Evolutionary conservation across 92 coral and sea anemone genomes (phyloP).

Genomic region (Anthopleura xanthogrammica): DNA sequence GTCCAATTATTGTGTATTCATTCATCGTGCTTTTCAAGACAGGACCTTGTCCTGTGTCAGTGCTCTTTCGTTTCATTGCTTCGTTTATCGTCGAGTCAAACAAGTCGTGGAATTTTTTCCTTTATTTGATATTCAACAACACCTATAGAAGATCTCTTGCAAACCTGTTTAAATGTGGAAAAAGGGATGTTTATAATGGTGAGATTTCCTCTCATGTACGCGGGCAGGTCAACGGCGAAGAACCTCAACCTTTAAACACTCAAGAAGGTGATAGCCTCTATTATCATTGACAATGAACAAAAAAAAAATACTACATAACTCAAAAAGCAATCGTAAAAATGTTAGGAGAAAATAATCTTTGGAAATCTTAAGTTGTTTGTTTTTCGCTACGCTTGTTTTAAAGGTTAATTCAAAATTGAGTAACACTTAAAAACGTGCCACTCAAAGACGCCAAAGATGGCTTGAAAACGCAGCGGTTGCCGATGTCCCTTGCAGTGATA

Average conservation of each 20-base stretch:
- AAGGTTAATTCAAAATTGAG: not conserved
- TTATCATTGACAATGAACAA: not conserved
- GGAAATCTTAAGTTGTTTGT: not conserved
- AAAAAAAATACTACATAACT: not conserved
- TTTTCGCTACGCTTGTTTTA: not conserved
- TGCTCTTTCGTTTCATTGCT: slow-evolving; percentile 26
- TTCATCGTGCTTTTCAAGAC: slow-evolving; percentile 5
- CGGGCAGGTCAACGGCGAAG: not conserved
- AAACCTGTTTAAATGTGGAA: slow-evolving; percentile 10
- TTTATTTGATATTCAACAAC: slow-evolving; percentile 25
- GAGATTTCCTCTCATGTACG: slow-evolving; percentile 12
- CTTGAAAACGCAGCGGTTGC: not conserved
- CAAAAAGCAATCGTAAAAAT: no score
- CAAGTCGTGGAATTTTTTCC: slow-evolving; percentile 31
- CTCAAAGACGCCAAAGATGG: not conserved
- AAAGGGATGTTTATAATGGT: slow-evolving; percentile 5
- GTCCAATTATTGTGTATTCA: slow-evolving; percentile 19
- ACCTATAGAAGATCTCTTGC: slow-evolving; percentile 18
- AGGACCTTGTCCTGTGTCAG: not conserved
- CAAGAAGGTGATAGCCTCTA: not conserved
- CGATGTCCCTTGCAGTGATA: not conserved
- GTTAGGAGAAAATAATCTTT: not conserved
- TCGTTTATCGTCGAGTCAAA: slow-evolving; percentile 32
- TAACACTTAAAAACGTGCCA: not conserved
- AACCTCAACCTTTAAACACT: not conserved